Evolutionary conservation across 2,113 vertebrate genomes (phyloP).

Genomic region (Leptosomus discolor): DNA sequence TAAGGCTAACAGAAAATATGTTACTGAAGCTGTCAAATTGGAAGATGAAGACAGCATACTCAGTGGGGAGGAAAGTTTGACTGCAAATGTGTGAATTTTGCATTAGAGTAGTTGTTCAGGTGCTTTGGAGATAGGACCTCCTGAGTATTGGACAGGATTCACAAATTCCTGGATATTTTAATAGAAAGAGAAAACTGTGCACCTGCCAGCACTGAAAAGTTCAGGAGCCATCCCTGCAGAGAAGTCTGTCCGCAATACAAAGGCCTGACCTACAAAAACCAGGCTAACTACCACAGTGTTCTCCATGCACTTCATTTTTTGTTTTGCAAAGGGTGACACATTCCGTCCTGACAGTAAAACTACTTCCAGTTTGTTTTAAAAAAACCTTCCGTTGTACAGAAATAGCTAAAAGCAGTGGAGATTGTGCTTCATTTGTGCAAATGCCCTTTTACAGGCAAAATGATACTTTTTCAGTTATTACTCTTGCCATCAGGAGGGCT

Average conservation of each 20-base stretch:
- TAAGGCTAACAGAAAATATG: background rate
- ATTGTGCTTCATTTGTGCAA: background rate
- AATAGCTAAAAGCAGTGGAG: background rate
- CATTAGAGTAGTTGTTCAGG: background rate
- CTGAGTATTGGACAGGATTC: background rate
- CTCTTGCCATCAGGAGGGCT: background rate
- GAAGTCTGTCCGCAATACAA: background rate
- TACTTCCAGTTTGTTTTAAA: conserved; percentile 5
- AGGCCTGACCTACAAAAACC: background rate
- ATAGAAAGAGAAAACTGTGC: background rate
- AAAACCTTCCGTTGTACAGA: background rate
- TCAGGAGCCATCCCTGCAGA: background rate
- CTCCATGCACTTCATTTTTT: background rate
- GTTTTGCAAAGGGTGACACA: background rate
- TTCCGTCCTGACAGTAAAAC: background rate
- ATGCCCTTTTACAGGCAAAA: background rate
- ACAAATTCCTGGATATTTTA: background rate
- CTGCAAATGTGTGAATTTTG: background rate
- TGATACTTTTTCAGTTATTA: background rate
- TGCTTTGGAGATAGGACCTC: background rate
- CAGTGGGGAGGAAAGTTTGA: background rate
- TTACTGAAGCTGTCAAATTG: background rate
- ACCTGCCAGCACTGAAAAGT: background rate
- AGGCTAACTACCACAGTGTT: background rate
- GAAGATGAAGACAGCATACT: background rate